Evolutionary conservation across 2,888 invertebrate species (phyloP).

Genomic region (Atethmia centrago): DNA sequence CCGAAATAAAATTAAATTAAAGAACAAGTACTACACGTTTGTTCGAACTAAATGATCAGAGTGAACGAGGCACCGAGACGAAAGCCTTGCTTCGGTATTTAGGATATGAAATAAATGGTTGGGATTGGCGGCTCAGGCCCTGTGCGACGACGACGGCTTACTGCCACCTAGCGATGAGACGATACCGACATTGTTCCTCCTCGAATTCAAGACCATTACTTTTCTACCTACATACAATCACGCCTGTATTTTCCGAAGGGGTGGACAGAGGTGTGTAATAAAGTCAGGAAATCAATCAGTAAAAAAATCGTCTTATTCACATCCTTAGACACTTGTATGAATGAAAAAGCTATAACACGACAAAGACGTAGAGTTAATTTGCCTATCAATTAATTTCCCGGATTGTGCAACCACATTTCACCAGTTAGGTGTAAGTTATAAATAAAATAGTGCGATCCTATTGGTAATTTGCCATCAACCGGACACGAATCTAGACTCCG

Average conservation of each 20-base stretch:
- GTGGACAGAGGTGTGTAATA: neutral
- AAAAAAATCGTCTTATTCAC: no score
- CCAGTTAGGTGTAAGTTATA: neutral
- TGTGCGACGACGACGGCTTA: constrained; percentile 66
- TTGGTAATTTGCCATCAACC: neutral
- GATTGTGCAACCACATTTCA: neutral
- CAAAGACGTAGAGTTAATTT: neutral
- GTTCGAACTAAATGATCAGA: constrained; percentile 6
- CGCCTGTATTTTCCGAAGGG: neutral
- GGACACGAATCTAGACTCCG: neutral
- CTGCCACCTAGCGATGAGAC: constrained; percentile 34
- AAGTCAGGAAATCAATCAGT: no score
- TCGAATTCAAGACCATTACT: constrained; percentile 21
- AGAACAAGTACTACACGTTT: neutral
- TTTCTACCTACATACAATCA: neutral
- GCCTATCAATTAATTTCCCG: neutral
- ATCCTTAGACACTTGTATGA: neutral
- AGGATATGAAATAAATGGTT: constrained; percentile 84
- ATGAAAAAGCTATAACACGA: no score
- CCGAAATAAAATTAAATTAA: no score
- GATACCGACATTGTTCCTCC: constrained; percentile 27
- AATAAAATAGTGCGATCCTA: neutral
- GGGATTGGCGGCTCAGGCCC: constrained; percentile 76
- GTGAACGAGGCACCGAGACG: constrained; percentile 74
- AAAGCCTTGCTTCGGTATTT: constrained; percentile 79